Evolutionary conservation across 2,113 vertebrate genomes (phyloP).

Genomic region (Isurus oxyrinchus): DNA sequence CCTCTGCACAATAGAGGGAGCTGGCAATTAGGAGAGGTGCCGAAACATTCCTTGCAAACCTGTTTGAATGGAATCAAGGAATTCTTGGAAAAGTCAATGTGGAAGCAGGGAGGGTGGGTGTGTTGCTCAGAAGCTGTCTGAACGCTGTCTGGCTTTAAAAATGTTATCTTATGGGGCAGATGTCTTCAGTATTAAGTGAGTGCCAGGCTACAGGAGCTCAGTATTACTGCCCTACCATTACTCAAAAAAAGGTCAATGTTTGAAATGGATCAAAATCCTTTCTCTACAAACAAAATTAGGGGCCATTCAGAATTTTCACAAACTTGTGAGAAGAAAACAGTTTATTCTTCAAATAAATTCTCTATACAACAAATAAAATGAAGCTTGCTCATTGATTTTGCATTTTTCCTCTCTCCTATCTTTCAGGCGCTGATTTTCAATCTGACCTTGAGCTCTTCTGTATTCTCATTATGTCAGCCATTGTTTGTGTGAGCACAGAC

Average conservation of each 20-base stretch:
- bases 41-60: conserved; percentile 4
- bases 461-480: background rate
- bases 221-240: background rate
- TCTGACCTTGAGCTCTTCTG: background rate
- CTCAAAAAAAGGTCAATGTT: background rate
- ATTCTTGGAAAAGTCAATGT: background rate
- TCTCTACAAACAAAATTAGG: background rate
- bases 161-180: conserved; percentile 11
- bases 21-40: background rate
- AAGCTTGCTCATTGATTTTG: background rate
- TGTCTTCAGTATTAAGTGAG: background rate
- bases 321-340: background rate
- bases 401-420: background rate
- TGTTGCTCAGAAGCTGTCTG: background rate
- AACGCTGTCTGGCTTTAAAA: background rate
- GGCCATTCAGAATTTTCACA: background rate
- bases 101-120: background rate
- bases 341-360: background rate
- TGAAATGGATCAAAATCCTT: background rate
- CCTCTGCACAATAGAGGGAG: background rate
- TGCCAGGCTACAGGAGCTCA: conserved; percentile 1
- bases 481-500: background rate
- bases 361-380: background rate
- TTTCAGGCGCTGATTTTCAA: background rate
- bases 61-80: background rate